These are phyloP conservation scores for Anhinga anhinga DNA, from an alignment of 2,113 vertebrate species.

Conservation along the genomic window DNA sequence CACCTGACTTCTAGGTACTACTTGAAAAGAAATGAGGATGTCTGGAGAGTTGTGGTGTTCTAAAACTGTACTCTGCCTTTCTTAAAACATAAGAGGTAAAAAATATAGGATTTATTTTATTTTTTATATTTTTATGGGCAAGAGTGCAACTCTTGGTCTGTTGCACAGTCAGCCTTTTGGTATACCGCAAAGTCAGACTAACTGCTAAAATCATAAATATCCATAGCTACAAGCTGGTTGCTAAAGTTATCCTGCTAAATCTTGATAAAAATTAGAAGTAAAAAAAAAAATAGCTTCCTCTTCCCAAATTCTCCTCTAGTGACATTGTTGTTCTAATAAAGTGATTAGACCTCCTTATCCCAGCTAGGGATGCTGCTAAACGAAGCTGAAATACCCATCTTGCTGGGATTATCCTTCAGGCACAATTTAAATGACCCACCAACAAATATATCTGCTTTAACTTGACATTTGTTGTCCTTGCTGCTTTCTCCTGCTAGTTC, in stretches of 20 bases:
- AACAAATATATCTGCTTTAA: conserved; percentile 64
- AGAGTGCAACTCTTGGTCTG: neutral
- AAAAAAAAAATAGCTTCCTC: neutral
- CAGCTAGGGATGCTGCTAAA: conserved; percentile 66
- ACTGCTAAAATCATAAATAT: conserved; percentile 27
- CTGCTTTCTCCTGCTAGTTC: conserved; percentile 33
- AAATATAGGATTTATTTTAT: neutral
- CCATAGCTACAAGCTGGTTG: neutral
- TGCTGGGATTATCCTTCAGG: conserved; percentile 67
- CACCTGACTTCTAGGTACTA: neutral
- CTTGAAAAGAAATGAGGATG: neutral
- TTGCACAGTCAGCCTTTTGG: neutral
- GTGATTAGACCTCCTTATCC: conserved; percentile 63
- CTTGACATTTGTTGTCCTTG: conserved; percentile 72
- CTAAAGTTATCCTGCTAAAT: neutral
- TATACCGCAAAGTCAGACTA: neutral
- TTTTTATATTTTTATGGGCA: neutral
- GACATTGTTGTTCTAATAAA: conserved; percentile 55
- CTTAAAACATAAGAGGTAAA: neutral
- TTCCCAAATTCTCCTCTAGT: conserved; percentile 46
- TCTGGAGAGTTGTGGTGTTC: neutral
- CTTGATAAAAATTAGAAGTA: neutral
- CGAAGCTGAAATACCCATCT: conserved; percentile 56
- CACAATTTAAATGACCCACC: conserved; percentile 67
- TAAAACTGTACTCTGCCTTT: neutral